Evolutionary conservation across 2,888 invertebrate genomes (phyloP), one percentile per base, ranked within the genome.

Genomic region (Cancer borealis): DNA sequence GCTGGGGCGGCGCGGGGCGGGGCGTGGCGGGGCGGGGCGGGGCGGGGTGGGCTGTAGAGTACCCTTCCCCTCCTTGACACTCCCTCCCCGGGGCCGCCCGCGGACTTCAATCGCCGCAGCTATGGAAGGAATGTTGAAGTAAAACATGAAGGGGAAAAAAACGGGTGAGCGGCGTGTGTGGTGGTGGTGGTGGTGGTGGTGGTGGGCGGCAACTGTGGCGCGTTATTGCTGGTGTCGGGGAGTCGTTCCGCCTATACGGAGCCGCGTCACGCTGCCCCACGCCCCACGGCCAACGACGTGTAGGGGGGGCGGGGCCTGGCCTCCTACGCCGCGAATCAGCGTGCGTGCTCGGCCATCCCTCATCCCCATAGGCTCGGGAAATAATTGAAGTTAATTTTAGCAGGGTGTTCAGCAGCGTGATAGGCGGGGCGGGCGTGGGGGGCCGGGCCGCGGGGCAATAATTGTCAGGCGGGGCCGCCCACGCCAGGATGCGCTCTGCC

Each of bases 221-320:
- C n/a, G 46, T 45, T 47, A 47, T 45, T 47, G 88, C 46, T n/a
- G 88, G 88, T 30, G 88, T 12, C 12, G 46, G 46, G 88, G 47
- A 21, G 10, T 46, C 88, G 94, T 92, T 94, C 94, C 94, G 92
- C 94, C 94, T 94, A 94, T 94, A 92, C 94, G 94, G 89, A 45
- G 89, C 47, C 30, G 47, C 79, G 94, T 88, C 73, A 92, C 92
- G 92, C 79, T 90, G 89, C 79, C 92, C 89, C 92, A 47, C 73
- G 92, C 94, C 54, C 60, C 47, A 66, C 89, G 79, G 66, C 94
- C 94, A 94, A 94, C 92, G 92, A 73, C 79, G 94, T 90, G 94
- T n/a, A 26, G 89, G 89, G 12, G 84, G 91, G 94, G 94, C 79
- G 92, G 94, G 54, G 45, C 87, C 54, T 89, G 10, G 4, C 1